phyloP scores from a whole-genome alignment of 2,797 vertebrate species.

The Oreonectes daqikongensis region DNA sequence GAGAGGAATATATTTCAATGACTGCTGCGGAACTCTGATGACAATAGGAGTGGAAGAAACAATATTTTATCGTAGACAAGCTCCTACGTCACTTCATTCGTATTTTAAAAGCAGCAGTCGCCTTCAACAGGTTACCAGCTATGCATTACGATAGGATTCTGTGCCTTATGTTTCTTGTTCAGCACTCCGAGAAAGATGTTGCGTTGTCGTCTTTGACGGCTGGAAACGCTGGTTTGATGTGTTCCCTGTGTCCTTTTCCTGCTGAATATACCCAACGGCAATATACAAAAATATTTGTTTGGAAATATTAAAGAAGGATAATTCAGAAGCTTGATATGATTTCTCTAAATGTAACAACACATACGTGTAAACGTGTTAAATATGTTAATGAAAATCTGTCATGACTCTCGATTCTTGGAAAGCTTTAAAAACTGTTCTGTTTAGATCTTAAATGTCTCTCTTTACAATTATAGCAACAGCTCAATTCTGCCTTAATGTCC shows the following conservation, averaged over 20 bases:
- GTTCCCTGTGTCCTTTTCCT: not conserved
- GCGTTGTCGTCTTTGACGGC: not conserved
- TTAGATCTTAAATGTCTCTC: slow-evolving; percentile 22
- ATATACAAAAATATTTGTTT: not conserved
- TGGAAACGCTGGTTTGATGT: not conserved
- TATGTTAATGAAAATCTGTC: slow-evolving; percentile 14
- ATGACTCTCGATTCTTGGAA: not conserved
- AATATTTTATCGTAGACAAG: slow-evolving; percentile 43
- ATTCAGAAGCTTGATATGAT: not conserved
- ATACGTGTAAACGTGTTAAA: slow-evolving; percentile 16
- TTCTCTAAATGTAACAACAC: slow-evolving; percentile 27
- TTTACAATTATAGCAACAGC: slow-evolving; percentile 16
- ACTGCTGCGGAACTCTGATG: slow-evolving; percentile 28
- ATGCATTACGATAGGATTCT: slow-evolving; percentile 12
- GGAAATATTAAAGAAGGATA: slow-evolving; percentile 1
- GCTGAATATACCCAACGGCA: not conserved
- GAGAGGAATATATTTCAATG: slow-evolving; percentile 59
- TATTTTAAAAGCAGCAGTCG: slow-evolving; percentile 16
- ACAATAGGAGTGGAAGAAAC: slow-evolving; percentile 34
- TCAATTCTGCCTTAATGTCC: slow-evolving; percentile 38
- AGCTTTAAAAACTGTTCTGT: not conserved
- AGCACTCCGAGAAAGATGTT: slow-evolving; percentile 11
- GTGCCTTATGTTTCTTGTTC: not conserved
- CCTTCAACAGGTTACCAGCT: slow-evolving; percentile 9
- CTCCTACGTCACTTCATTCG: slow-evolving; percentile 1